Base-by-base conservation (phyloP, 2,113 vertebrate species). In the Ranitomeya imitator region DNA sequence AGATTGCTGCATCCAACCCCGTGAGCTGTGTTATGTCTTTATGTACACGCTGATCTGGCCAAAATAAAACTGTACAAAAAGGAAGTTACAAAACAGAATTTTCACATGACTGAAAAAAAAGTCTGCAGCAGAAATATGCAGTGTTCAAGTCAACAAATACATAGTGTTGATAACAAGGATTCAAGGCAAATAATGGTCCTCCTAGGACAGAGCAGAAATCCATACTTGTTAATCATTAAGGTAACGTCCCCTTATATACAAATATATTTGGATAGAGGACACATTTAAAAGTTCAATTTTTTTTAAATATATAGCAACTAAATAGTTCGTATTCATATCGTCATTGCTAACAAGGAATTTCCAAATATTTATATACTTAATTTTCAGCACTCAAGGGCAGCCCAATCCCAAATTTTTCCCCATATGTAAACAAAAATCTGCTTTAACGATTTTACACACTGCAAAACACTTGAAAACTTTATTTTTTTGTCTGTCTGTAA, bases 211-310 rank as follows among this genome's bases (percentile, higher is more conserved):
- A 51, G n/a, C 60, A 52, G 61, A 52, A 23, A 83, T 83, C 80
- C 45, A 83, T 83, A 83, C 21, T 83, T 83, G 59, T 83, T 83
- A 83, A 83, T 65, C 16, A 83, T 83, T 83, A 83, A 83, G 31
- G 55, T 11, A 3, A 37, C 16, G n/a, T 31, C 19, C 37, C n/a
- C 59, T 31, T 82, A 59, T 23, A 21, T 26, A 10, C 13, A 19
- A 7, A 7, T 82, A 19, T 45, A 61, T 23, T 9, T 31, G 26
- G 79, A 81, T 9, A 74, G 61, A 45, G 37, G 37, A 45, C 37
- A 45, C 37, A 2, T 45, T 45, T 45, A 45, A 45, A 45, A 45
- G 37, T 45, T 45, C 37, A 4, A 2, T 45, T 45, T 45, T 45
- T 31, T 45, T 45, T 45, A 0, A 45, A 45, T 45, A 3, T 45